Evolutionary conservation across 2,797 vertebrate species (phyloP), one percentile per base, ranked within the genome.

Genomic region (Oreochromis mossambicus): DNA sequence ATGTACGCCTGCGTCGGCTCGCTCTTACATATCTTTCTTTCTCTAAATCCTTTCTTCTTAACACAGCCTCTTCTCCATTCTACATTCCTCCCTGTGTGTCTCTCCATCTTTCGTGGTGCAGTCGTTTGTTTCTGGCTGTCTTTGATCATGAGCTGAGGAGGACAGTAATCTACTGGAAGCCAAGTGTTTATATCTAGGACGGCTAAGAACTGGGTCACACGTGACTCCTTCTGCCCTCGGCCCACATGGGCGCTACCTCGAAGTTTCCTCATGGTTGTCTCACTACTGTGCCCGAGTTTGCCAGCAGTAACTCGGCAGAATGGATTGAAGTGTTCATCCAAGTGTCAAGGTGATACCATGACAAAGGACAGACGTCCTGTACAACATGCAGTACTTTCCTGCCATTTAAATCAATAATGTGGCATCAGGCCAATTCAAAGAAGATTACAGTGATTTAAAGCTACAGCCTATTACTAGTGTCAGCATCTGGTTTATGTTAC

Each of bases 131-230:
- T 92, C 83, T 83, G 43, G n/a, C 83, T 52, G 80, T 90, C 90
- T 95, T 93, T 94, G 90, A 93, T 94, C 91, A 68, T 81, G 84
- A 89, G 88, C 91, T 92, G 91, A 91, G 83, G 87, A 91, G 85
- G 91, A 93, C 91, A 92, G 87, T 92, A 89, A 93, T 94, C 91
- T 91, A 93, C 87, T 91, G 83, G 89, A 94, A 93, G 89, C 88
- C 89, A 92, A 95, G 91, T 90, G 88, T 94, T 91, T 92, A 92
- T 93, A 94, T 92, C 92, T 94, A 88, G 94, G 91, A 94, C 94
- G 92, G 91, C 83, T 84, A 84, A 92, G 88, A 95, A 95, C 86
- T 93, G 91, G 95, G 94, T 95, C 95, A 83, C 93, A 92, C 86
- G 80, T 92, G 90, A 90, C 93, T 89, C 88, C 81, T 90, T 79